A percentile compares a stretch with the other conserved stretches of the same genome.
These are phyloP conservation scores for Zosterops hypoxanthus DNA, from an alignment of 2,113 vertebrate genomes.

Conservation along the genomic window DNA sequence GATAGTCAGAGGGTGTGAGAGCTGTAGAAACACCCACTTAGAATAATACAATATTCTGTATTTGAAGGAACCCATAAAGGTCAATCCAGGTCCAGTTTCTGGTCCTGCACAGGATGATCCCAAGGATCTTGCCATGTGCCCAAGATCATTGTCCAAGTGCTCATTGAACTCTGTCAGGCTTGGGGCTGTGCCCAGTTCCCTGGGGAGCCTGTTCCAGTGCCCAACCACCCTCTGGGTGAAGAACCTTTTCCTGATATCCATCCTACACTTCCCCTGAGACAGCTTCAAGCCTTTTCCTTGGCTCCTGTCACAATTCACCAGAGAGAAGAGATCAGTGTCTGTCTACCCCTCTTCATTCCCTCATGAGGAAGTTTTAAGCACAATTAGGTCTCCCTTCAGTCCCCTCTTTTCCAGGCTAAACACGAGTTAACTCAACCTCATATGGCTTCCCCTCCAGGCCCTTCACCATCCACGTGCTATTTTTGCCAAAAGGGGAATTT, in stretches of 20 bases:
- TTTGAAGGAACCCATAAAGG: background rate
- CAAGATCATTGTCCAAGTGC: background rate
- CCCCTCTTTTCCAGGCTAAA: background rate
- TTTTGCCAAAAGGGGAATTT: background rate
- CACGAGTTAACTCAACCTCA: accelerated
- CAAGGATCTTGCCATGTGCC: background rate
- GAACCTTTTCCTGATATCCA: background rate
- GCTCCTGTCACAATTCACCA: background rate
- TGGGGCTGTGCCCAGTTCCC: background rate
- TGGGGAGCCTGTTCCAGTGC: background rate
- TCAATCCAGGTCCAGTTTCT: background rate
- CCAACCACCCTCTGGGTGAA: background rate
- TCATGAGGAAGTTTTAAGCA: background rate
- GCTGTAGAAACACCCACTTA: background rate
- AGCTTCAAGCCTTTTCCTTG: background rate
- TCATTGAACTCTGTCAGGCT: background rate
- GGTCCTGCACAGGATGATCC: background rate
- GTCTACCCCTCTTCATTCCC: too few relatives aligned
- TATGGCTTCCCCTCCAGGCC: background rate
- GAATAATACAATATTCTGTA: background rate
- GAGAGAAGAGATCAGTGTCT: background rate
- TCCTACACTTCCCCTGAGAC: background rate
- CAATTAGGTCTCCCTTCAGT: background rate
- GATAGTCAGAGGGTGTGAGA: background rate
- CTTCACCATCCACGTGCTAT: background rate